Evolutionary conservation across 2,888 invertebrate species (phyloP).

Genomic region (Labia minor): DNA sequence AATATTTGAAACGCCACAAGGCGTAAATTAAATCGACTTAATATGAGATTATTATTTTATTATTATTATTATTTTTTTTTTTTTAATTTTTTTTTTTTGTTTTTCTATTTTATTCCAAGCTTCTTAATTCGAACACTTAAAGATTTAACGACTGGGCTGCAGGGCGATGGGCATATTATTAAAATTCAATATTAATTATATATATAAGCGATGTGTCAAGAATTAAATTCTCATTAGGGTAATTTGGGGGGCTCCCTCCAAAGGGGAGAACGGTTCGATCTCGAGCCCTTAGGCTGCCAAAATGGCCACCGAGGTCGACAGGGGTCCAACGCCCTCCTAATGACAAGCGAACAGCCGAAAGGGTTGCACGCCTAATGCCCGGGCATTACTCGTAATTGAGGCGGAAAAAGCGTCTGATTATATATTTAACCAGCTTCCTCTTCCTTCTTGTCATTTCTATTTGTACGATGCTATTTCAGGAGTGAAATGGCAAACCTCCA

Average conservation of each 20-base stretch:
- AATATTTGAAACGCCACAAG: not conserved
- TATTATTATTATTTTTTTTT: not conserved
- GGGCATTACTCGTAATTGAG: no score
- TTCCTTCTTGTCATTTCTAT: no score
- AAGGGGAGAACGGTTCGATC: not conserved
- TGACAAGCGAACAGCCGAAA: not conserved
- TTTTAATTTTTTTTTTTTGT: no score
- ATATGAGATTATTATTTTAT: not conserved
- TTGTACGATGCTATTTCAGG: no score
- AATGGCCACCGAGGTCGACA: not conserved
- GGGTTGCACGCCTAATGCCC: not conserved
- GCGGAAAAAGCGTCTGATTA: no score
- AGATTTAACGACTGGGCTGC: not conserved
- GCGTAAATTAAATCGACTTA: not conserved
- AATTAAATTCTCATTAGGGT: conserved; percentile 13
- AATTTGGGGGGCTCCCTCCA: not conserved
- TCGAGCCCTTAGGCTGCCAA: not conserved
- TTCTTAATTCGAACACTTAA: not conserved
- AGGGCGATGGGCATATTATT: not conserved
- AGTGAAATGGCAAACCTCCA: no score
- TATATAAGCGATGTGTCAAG: conserved; percentile 8
- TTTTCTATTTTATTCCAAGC: not conserved
- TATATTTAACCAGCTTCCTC: no score
- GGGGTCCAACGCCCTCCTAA: not conserved
- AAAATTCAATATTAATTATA: not conserved